A percentile compares a stretch with the other conserved stretches of the same genome.
Conservation (phyloP, 64 coral and sea anemone species). For the Pocillopora damicornis region DNA sequence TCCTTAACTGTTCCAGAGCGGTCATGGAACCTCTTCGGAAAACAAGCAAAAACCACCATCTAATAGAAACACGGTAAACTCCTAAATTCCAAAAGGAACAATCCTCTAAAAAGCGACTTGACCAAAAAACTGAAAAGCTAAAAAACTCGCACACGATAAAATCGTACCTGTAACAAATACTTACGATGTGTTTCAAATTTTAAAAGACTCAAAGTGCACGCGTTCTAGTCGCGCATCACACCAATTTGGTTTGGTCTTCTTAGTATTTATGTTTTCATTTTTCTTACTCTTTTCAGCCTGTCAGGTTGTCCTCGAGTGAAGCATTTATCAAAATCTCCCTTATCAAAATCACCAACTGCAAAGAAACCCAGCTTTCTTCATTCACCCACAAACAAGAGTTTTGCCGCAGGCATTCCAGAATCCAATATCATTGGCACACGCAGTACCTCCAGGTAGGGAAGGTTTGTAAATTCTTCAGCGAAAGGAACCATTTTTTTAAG, state of each 20-base stretch:
- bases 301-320: slow-evolving; percentile 36
- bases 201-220: too few relatives aligned
- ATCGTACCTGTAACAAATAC: too few relatives aligned
- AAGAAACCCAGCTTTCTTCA: not conserved
- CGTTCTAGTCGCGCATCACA: too few relatives aligned
- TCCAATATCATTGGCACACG: slow-evolving; percentile 17
- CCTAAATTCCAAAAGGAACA: too few relatives aligned
- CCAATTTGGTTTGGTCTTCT: not conserved
- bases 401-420: not conserved
- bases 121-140: not conserved
- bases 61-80: too few relatives aligned
- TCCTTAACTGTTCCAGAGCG: too few relatives aligned
- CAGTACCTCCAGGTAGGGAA: slow-evolving; percentile 29
- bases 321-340: slow-evolving; percentile 30
- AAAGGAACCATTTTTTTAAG: too few relatives aligned
- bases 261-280: too few relatives aligned
- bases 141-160: too few relatives aligned
- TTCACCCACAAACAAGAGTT: not conserved
- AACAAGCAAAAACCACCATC: too few relatives aligned
- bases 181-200: too few relatives aligned
- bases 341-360: not conserved
- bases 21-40: too few relatives aligned
- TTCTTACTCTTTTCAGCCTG: not conserved
- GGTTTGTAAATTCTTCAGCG: not conserved
- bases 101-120: not conserved